A percentile compares a stretch with the other conserved stretches of the same genome.
These are phyloP conservation scores for Acrocephalus kingi DNA, from an alignment of 2,113 vertebrate genomes.

Conservation along the genomic window DNA sequence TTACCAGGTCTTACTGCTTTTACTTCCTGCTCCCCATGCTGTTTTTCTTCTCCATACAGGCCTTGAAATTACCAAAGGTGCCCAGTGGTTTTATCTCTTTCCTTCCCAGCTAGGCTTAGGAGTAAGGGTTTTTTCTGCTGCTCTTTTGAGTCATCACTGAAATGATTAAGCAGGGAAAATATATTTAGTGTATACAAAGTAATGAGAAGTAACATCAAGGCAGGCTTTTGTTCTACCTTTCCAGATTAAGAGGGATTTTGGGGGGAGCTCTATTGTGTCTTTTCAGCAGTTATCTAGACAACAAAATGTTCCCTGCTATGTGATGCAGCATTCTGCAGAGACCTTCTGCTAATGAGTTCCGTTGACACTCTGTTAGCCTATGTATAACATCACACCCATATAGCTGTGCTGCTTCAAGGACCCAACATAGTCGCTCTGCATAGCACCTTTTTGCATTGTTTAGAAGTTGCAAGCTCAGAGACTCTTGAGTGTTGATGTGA, in stretches of 20 bases:
- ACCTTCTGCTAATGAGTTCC: background rate
- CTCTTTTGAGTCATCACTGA: background rate
- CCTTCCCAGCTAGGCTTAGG: background rate
- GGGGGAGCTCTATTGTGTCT: background rate
- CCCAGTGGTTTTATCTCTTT: background rate
- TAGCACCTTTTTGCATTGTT: background rate
- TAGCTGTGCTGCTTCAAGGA: background rate
- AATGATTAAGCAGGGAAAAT: background rate
- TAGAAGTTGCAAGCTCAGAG: background rate
- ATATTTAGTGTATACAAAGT: background rate
- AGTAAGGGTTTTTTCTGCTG: background rate
- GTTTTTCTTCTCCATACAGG: background rate
- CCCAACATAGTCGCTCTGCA: background rate
- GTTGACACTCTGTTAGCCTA: background rate
- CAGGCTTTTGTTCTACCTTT: background rate
- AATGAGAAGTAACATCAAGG: background rate
- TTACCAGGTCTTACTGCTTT: background rate
- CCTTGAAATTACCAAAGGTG: background rate
- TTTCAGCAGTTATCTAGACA: background rate
- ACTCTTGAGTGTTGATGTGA: background rate
- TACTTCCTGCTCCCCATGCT: background rate
- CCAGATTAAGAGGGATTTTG: background rate
- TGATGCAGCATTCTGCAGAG: background rate
- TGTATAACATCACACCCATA: background rate
- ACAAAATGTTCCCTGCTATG: background rate